These are phyloP conservation scores for Yponomeuta plumbellus DNA, from an alignment of 2,888 invertebrate genomes.

Conservation along the genomic window DNA sequence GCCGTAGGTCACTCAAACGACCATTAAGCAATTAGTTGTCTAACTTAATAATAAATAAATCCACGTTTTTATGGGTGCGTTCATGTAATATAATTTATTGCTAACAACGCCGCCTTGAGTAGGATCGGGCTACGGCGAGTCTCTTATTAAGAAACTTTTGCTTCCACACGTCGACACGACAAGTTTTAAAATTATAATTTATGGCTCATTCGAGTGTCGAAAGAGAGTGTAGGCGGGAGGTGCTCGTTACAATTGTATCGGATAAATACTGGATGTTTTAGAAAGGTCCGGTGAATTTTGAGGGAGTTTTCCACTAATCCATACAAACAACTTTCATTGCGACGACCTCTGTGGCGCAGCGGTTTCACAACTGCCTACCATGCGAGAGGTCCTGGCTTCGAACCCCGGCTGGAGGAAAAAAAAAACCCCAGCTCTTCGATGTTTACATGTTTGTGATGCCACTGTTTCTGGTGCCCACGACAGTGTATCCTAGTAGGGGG, in stretches of 20 bases:
- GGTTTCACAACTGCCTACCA: too few species aligned
- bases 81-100: slow-evolving; percentile 6
- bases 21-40: not conserved
- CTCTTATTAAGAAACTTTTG: slow-evolving; percentile 9
- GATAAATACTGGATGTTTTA: not conserved
- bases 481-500: too few species aligned
- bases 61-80: not conserved
- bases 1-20: not conserved
- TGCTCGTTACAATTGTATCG: slow-evolving; percentile 32
- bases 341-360: too few species aligned
- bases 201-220: slow-evolving; percentile 68
- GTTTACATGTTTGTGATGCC: too few species aligned
- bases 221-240: slow-evolving; percentile 62
- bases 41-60: not conserved
- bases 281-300: not conserved
- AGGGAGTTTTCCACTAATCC: too few species aligned
- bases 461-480: too few species aligned
- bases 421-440: too few species aligned
- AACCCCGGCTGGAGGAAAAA: too few species aligned
- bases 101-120: not conserved
- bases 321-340: too few species aligned
- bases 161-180: slow-evolving; percentile 29
- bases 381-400: too few species aligned
- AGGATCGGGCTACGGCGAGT: not conserved
- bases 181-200: slow-evolving; percentile 70